Evolutionary conservation across 2,113 vertebrate genomes (phyloP).

Genomic region (Bufo gargarizans): DNA sequence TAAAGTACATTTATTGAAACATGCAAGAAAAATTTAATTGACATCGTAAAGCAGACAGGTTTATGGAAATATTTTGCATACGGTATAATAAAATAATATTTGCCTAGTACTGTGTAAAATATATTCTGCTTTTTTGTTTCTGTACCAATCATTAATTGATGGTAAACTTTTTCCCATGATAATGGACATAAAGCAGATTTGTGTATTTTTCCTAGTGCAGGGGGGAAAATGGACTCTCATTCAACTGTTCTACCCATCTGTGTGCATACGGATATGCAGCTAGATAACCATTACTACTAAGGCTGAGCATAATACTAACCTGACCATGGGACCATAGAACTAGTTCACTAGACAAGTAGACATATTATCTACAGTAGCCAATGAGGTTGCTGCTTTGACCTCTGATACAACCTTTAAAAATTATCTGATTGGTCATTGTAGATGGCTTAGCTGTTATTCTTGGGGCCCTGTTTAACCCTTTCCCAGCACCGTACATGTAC

Average conservation of each 20-base stretch:
- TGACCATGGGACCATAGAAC: neutral
- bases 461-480: no score
- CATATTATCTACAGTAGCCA: neutral
- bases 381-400: neutral
- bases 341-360: neutral
- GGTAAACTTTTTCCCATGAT: neutral
- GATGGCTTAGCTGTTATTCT: no score
- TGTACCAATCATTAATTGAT: conserved; percentile 20
- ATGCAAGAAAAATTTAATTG: conserved; percentile 53
- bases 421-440: neutral
- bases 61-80: conserved; percentile 52
- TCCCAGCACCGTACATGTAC: no score
- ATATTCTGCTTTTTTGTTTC: conserved; percentile 25
- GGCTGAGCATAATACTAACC: neutral
- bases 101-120: conserved; percentile 9
- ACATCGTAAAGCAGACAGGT: conserved; percentile 35
- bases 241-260: neutral
- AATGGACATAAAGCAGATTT: neutral
- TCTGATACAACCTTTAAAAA: neutral
- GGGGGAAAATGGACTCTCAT: neutral
- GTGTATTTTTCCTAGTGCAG: neutral
- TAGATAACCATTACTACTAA: neutral
- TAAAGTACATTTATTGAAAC: conserved; percentile 52
- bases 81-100: conserved; percentile 28
- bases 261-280: neutral